Evolutionary conservation across 1,140 invertebrate species (phyloP).

Genomic region (Paraescarpia echinospica): DNA sequence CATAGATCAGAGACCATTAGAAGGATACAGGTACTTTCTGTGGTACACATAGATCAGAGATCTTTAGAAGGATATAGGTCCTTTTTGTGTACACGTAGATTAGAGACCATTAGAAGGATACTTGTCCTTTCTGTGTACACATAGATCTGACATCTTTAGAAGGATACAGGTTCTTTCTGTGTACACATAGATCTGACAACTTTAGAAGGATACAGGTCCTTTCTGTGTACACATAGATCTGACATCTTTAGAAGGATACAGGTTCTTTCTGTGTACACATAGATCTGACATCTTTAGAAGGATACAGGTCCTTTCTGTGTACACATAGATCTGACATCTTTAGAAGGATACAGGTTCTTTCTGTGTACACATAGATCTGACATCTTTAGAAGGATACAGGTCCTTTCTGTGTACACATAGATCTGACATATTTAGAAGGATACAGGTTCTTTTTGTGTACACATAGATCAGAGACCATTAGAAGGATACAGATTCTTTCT

Average conservation of each 20-base stretch:
- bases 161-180: background rate
- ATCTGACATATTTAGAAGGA: too few species aligned
- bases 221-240: too few species aligned
- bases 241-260: too few species aligned
- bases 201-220: too few species aligned
- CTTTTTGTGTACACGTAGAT: background rate
- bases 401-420: too few species aligned
- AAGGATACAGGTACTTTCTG: background rate
- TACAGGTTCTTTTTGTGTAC: background rate
- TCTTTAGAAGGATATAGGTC: background rate
- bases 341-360: too few species aligned
- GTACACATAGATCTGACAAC: background rate
- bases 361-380: too few species aligned
- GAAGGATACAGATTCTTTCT: background rate
- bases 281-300: too few species aligned
- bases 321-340: too few species aligned
- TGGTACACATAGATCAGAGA: background rate
- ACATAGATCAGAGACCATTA: background rate
- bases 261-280: too few species aligned
- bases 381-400: too few species aligned
- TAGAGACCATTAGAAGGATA: background rate
- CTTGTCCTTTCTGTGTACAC: background rate
- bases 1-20: background rate
- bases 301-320: too few species aligned
- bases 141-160: background rate